Conservation (phyloP, 1,140 invertebrate species). For the Batillaria attramentaria region DNA sequence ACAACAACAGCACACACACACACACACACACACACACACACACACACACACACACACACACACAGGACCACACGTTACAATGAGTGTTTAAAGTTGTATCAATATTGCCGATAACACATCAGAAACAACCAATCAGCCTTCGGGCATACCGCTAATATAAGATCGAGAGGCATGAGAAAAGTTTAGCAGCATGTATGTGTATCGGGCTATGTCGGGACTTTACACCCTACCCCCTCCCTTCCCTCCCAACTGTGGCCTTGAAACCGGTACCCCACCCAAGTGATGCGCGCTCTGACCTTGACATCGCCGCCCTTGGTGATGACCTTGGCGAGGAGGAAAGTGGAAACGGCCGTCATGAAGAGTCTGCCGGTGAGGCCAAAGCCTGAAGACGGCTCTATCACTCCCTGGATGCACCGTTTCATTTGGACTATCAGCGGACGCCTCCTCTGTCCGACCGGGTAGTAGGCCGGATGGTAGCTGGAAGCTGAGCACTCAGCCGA, state of each 20-base stretch:
- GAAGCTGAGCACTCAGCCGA: neutral
- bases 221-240: neutral
- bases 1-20: neutral
- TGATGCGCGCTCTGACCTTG: no score
- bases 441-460: no score
- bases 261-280: neutral
- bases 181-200: neutral
- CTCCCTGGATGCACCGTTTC: no score
- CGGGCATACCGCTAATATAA: no score
- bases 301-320: neutral
- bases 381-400: no score
- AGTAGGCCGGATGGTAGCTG: neutral
- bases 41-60: conserved; percentile 10
- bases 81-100: neutral
- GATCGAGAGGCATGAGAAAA: neutral
- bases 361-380: neutral
- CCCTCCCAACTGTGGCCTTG: neutral
- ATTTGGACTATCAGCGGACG: no score
- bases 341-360: neutral
- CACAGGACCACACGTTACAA: neutral
- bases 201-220: neutral
- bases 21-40: conserved; percentile 22
- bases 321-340: neutral
- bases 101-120: neutral
- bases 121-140: neutral